A percentile compares a stretch with the other conserved stretches of the same genome.
Evolutionary conservation across 2,113 vertebrate species (phyloP).

Genomic region (Melanotaenia duboulayi): DNA sequence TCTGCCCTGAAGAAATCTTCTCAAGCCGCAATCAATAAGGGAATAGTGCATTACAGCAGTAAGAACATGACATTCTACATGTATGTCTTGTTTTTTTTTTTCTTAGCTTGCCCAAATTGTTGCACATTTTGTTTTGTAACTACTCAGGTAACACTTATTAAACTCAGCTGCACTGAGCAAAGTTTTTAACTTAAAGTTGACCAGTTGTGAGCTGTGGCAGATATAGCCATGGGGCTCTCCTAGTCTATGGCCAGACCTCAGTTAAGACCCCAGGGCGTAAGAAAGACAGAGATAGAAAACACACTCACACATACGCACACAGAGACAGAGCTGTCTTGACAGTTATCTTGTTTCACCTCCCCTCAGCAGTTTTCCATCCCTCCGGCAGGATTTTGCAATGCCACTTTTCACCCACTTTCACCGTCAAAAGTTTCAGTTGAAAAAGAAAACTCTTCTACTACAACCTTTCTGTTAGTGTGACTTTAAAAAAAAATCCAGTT

Average conservation of each 20-base stretch:
- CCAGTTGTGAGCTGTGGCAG: conserved; percentile 68
- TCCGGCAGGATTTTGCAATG: conserved; percentile 72
- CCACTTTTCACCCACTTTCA: conserved; percentile 67
- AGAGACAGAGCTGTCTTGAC: conserved; percentile 67
- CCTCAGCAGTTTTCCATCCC: conserved; percentile 79
- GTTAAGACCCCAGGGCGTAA: conserved; percentile 71
- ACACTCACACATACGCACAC: conserved; percentile 35
- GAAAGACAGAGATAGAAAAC: conserved; percentile 59
- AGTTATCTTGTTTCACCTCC: conserved; percentile 73
- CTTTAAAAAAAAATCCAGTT: conserved; percentile 1
- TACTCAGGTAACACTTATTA: conserved; percentile 22
- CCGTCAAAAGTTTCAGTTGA: conserved; percentile 64
- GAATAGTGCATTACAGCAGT: conserved; percentile 14
- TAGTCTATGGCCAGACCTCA: conserved; percentile 62
- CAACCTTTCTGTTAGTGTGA: conserved; percentile 47
- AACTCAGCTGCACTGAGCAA: conserved; percentile 35
- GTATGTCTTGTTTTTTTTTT: not conserved
- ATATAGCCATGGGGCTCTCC: conserved; percentile 72
- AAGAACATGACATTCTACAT: not conserved
- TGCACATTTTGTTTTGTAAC: conserved; percentile 13
- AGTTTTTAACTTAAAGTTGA: conserved; percentile 60
- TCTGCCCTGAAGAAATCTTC: conserved; percentile 49
- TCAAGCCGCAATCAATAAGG: conserved; percentile 51
- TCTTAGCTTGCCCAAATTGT: not conserved
- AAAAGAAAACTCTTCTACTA: conserved; percentile 58